Evolutionary conservation across 2,113 vertebrate species (phyloP).

Genomic region (Gopherus evgoodei): DNA sequence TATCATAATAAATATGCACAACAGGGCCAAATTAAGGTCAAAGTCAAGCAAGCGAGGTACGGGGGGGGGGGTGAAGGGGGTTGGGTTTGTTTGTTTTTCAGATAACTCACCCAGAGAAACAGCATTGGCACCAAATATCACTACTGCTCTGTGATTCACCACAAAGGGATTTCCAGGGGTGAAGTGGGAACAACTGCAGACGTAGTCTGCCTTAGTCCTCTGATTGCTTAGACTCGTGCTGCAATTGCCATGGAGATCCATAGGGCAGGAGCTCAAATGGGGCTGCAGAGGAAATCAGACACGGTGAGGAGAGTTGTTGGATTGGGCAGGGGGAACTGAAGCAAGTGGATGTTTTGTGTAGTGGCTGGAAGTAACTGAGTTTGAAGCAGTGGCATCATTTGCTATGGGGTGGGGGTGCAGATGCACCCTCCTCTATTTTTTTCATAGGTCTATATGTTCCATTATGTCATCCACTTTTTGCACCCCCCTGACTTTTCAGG

Average conservation of each 20-base stretch:
- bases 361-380: neutral
- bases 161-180: neutral
- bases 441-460: too few relatives aligned
- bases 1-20: neutral
- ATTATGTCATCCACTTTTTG: neutral
- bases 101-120: neutral
- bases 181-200: neutral
- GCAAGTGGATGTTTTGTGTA: neutral
- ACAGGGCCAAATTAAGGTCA: neutral
- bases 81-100: neutral
- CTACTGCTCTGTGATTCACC: neutral
- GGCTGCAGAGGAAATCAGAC: neutral
- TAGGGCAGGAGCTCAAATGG: neutral
- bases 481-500: neutral
- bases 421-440: neutral
- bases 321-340: neutral
- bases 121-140: neutral
- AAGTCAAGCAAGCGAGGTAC: neutral
- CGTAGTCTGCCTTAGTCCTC: neutral
- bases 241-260: accelerated
- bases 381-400: neutral
- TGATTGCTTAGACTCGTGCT: neutral
- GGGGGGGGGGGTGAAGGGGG: too few relatives aligned
- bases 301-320: neutral
- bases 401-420: neutral